Conservation (phyloP, 2,888 invertebrate genomes). For the Platerodrilus igneus region DNA sequence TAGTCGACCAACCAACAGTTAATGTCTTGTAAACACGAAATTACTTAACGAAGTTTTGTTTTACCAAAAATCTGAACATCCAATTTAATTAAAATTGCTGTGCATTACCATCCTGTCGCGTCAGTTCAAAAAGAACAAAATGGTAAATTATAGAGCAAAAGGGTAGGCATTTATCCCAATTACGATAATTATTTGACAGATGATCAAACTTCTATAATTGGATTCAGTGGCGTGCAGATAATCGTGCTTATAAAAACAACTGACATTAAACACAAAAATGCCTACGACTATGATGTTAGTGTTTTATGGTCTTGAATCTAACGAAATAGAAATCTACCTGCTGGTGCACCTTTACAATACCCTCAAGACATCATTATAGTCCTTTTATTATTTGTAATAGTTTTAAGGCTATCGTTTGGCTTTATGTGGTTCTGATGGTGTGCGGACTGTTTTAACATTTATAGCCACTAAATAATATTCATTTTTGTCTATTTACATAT, state of each 20-base stretch:
- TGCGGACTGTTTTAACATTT: too few relatives aligned
- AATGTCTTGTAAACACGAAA: too few relatives aligned
- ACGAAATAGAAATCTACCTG: constrained; percentile 22
- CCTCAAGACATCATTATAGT: constrained; percentile 21
- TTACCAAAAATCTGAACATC: too few relatives aligned
- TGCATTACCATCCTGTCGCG: constrained; percentile 22
- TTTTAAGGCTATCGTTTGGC: constrained; percentile 13
- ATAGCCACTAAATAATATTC: too few relatives aligned
- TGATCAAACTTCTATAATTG: constrained; percentile 22
- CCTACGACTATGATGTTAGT: constrained; percentile 9
- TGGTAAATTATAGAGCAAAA: constrained; percentile 21
- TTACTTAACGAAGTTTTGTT: too few relatives aligned
- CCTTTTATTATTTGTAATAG: constrained; percentile 25
- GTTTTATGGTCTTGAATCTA: constrained; percentile 14
- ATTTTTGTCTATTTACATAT: too few relatives aligned
- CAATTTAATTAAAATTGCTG: constrained; percentile 21
- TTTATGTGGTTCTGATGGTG: constrained; percentile 9
- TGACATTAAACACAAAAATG: neutral
- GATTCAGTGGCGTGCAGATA: constrained; percentile 15
- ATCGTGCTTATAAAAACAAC: neutral
- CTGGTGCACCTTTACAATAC: constrained; percentile 19
- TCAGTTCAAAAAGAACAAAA: constrained; percentile 18
- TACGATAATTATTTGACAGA: constrained; percentile 24
- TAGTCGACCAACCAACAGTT: too few relatives aligned
- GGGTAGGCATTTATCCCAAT: constrained; percentile 21